Percentiles rank a stretch among this genome's conserved stretches.
phyloP scores from a whole-genome alignment of 2,113 vertebrate species.

The Lynx canadensis region DNA sequence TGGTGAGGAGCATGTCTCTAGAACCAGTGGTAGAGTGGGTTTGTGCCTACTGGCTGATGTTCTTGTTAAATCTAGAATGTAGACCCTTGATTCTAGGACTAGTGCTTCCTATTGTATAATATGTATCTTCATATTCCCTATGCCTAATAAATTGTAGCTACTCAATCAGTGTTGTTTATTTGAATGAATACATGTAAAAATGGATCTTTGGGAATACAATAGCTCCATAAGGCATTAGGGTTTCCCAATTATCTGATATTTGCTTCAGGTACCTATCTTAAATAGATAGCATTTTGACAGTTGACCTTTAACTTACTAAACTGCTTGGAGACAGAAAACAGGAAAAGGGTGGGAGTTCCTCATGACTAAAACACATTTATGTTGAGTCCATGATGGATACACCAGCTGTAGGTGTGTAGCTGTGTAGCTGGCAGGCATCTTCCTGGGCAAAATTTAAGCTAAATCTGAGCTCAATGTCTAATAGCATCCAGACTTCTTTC shows the following conservation, averaged over 20 bases:
- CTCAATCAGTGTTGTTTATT: not conserved
- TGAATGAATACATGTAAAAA: not conserved
- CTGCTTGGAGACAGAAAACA: conserved; percentile 52
- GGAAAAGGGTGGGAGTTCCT: conserved; percentile 23
- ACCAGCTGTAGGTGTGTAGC: not conserved
- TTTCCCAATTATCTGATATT: not conserved
- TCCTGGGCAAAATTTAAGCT: not conserved
- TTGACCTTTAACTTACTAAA: conserved; percentile 3
- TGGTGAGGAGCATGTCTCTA: not conserved
- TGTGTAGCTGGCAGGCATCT: not conserved
- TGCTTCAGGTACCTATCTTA: not conserved
- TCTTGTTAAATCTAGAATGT: not conserved
- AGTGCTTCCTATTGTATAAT: not conserved
- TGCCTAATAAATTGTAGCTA: not conserved
- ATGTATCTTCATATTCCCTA: not conserved
- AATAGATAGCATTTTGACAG: not conserved
- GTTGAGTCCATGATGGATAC: not conserved
- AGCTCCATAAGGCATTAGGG: not conserved
- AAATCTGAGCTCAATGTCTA: not conserved
- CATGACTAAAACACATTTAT: not conserved
- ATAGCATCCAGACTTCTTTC: not conserved
- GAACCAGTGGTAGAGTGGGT: not conserved
- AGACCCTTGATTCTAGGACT: not conserved
- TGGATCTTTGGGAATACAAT: not conserved
- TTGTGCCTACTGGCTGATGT: not conserved